Conservation (phyloP, 2,113 vertebrate genomes). For the Rhinolophus sinicus region DNA sequence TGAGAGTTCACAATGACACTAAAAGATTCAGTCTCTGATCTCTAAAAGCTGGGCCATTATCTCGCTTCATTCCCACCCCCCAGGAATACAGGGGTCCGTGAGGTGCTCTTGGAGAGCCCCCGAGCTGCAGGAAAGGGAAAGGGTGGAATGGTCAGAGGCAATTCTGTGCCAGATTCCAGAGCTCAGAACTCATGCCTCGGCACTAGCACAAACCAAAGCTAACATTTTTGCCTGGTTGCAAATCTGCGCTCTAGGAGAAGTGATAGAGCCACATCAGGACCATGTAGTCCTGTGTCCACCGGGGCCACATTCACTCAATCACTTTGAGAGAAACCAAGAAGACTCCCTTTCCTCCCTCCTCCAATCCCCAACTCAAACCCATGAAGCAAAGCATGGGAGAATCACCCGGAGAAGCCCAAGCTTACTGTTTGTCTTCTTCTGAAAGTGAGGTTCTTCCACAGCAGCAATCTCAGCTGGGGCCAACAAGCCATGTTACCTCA, state of each 20-base stretch:
- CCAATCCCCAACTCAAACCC: background rate
- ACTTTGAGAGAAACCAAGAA: background rate
- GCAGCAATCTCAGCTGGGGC: conserved; percentile 94
- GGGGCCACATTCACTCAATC: background rate
- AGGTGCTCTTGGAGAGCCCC: background rate
- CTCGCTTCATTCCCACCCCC: background rate
- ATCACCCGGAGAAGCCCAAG: background rate
- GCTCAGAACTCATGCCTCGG: background rate
- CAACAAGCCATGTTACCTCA: conserved; percentile 91
- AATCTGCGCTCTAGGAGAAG: background rate
- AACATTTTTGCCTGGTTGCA: background rate
- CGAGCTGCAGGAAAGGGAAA: background rate
- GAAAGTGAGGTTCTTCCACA: conserved; percentile 99
- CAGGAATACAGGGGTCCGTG: background rate
- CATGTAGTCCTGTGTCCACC: background rate
- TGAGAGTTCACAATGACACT: background rate
- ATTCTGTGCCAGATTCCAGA: background rate
- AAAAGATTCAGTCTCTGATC: background rate
- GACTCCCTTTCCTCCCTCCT: background rate
- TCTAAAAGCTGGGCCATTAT: background rate
- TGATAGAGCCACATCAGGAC: background rate
- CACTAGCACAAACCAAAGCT: background rate
- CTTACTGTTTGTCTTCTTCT: conserved; percentile 96
- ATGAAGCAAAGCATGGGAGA: background rate
- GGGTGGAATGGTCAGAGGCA: background rate